Evolutionary conservation across 92 coral and sea anemone species (phyloP), one percentile per base, ranked within the genome.

Genomic region (Paramuricea clavata): DNA sequence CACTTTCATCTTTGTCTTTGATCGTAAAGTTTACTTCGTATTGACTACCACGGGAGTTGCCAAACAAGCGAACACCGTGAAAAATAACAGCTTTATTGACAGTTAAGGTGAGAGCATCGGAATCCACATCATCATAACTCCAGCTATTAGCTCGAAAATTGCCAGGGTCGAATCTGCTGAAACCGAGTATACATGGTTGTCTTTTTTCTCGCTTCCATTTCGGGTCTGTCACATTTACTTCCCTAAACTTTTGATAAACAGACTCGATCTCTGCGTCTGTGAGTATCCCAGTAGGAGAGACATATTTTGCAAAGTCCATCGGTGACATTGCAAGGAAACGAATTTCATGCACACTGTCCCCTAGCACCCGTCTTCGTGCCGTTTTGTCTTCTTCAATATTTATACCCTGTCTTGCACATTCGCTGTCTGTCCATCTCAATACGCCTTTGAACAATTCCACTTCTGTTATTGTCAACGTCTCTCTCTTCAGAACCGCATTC

Each of bases 281-380:
- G 17, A 95, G 92, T 23, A 95, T 54, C 31, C 81, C 74, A 19
- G 93, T 69, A 3, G 90, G 81, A 28, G 91, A 78, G 26, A 95
- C 98, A 70, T 71, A 43, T 9, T 80, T 65, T 49, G 71, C 74
- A 34, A 92, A 83, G 61, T 91, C 94, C 32, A 56, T 87, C 56
- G 81, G 91, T 0, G 92, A 83, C 97, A 95, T 95, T 39, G 90
- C 80, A 0, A n/a, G n/a, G n/a, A n/a, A n/a, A n/a, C n/a, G n/a
- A n/a, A n/a, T n/a, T n/a, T n/a, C n/a, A n/a, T n/a, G 93, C 69
- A 93, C 74, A 0, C 17, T 57, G 7, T 81, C 86, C 23, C 86
- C 88, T 10, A 88, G 73, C 17, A 12, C 30, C 23, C 69, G 56
- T 47, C 82, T 87, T 41, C 61, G 50, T 30, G 61, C 64, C 28